Base-by-base conservation (phyloP, 1,140 invertebrate genomes). In the Tigriopus japonicus region DNA sequence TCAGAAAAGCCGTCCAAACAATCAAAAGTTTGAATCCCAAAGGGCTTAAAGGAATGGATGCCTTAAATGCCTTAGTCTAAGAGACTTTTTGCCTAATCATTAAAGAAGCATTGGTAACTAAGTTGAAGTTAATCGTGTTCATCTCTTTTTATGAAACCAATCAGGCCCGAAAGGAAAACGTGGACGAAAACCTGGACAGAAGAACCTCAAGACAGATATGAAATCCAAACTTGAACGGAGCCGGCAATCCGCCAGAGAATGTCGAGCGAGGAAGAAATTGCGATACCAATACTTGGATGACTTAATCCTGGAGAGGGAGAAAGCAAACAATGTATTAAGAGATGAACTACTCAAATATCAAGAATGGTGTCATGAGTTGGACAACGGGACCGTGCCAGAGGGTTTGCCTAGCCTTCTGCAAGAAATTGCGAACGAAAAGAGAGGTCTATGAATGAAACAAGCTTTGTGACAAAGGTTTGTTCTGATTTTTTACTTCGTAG, bases 201-300 rank as follows among this genome's bases (percentile, higher is more conserved):
- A 88, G 75, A 79, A 81, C 64, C 85, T 89, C 66, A 94, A 90
- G 77, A 80, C 88, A 69, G 90, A 95, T 73, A 86, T 91, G 76
- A 90, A 87, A 77, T 86, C 87, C 42, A 94, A 93, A 79, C 77
- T 95, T 3, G 92, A 97, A 74, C 79, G 91, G 56, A 96, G 91
- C 73, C 78, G 92, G 64, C 92, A 97, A 76, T 94, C 89, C 76
- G 93, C 93, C 63, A 78, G 92, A 66, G 93, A 97, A 77, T 98
- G 92, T 72, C 80, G 93, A 65, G 92, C 92, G 42, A 77, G 93
- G 43, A 98, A 98, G 75, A 97, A 98, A 69, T 78, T 97, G 43
- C 79, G 93, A 23, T 61, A 61, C 41, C 92, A 98, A 72, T 97
- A 98, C 72, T 76, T 98, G 58, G 93, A 97, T 72, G 92, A 98